A percentile compares a stretch with the other conserved stretches of the same genome.
phyloP scores from a whole-genome alignment of 2,113 vertebrate species.

The Epinephelus fuscoguttatus region DNA sequence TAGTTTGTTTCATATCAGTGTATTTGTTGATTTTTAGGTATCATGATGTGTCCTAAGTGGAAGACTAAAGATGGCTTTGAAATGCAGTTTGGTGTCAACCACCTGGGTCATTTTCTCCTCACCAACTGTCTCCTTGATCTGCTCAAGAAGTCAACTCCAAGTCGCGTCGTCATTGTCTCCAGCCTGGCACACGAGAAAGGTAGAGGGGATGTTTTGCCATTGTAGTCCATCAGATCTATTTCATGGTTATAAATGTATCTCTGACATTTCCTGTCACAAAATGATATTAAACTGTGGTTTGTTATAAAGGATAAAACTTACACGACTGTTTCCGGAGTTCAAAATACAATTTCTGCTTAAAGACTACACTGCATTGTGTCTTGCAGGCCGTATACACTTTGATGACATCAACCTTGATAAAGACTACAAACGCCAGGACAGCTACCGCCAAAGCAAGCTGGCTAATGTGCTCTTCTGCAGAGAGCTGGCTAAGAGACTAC shows the following conservation, averaged over 20 bases:
- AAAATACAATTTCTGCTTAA: neutral
- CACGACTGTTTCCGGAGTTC: neutral
- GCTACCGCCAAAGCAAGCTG: conserved; percentile 85
- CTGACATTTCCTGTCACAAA: neutral
- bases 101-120: conserved; percentile 85
- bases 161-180: conserved; percentile 83
- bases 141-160: conserved; percentile 81
- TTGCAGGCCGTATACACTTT: conserved; percentile 81
- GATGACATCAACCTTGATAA: conserved; percentile 83
- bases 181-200: conserved; percentile 80
- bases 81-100: conserved; percentile 87
- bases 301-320: no score
- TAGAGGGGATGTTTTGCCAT: conserved; percentile 5
- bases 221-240: neutral
- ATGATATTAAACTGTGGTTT: neutral
- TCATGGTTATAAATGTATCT: neutral
- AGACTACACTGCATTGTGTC: neutral
- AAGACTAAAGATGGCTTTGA: conserved; percentile 84
- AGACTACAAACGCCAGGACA: conserved; percentile 59
- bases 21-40: conserved; percentile 55
- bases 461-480: conserved; percentile 83
- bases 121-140: conserved; percentile 82
- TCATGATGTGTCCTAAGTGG: conserved; percentile 86
- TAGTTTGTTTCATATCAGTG: neutral
- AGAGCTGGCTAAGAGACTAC: conserved; percentile 79